These are phyloP conservation scores for Pygocentrus nattereri DNA, from an alignment of 2,797 vertebrate species.

Conservation along the genomic window DNA sequence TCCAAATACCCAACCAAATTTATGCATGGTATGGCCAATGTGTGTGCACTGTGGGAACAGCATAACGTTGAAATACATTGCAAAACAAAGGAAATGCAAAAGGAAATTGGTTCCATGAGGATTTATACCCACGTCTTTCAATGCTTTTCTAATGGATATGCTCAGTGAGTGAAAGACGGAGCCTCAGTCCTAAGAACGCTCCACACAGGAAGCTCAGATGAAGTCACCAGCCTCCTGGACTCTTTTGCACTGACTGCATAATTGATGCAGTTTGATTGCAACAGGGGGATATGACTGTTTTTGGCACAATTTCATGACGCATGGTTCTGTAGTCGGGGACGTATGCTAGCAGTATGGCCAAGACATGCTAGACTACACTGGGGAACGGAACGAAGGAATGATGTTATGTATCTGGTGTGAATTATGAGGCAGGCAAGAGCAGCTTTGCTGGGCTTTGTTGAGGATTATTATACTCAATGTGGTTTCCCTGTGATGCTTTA, in stretches of 20 bases:
- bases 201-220: slow-evolving; percentile 51
- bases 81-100: too few relatives aligned
- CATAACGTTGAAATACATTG: too few relatives aligned
- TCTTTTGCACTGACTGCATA: slow-evolving; percentile 52
- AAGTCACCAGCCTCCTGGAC: slow-evolving; percentile 61
- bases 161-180: too few relatives aligned
- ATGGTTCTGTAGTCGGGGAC: slow-evolving; percentile 65
- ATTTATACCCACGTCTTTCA: too few relatives aligned
- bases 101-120: too few relatives aligned
- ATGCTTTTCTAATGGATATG: too few relatives aligned
- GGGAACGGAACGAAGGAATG: not conserved
- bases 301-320: slow-evolving; percentile 35
- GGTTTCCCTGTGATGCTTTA: not conserved
- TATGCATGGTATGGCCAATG: too few relatives aligned
- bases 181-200: slow-evolving; percentile 1
- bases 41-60: too few relatives aligned
- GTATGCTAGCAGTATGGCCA: slow-evolving; percentile 47
- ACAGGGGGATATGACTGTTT: slow-evolving; percentile 51
- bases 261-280: slow-evolving; percentile 59
- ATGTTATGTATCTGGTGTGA: not conserved
- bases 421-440: not conserved
- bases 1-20: too few relatives aligned
- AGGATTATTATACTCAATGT: not conserved
- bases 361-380: not conserved
- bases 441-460: not conserved